Percentiles rank a stretch among this genome's conserved stretches.
Conservation (phyloP, 2,797 vertebrate genomes). For the Falco cherrug region DNA sequence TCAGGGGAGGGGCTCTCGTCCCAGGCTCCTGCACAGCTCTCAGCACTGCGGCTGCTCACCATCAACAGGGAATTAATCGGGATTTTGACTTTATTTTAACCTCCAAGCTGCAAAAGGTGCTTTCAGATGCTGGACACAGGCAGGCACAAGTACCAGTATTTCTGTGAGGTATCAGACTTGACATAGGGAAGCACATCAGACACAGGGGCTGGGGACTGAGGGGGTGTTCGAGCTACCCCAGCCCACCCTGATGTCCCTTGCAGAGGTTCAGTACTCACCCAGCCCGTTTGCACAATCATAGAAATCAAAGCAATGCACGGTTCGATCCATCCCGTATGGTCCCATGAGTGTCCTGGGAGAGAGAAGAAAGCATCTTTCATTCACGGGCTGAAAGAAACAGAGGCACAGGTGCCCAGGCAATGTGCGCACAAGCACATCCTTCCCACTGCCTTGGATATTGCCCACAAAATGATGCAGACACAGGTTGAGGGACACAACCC, state of each 20-base stretch:
- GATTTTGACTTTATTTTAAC: not conserved
- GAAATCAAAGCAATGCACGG: constrained; percentile 87
- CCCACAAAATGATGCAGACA: rapidly evolving
- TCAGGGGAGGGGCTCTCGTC: not conserved
- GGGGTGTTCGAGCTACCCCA: not conserved
- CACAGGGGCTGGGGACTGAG: rapidly evolving
- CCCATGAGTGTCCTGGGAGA: constrained; percentile 90
- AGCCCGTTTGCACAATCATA: constrained; percentile 88
- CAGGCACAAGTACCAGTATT: not conserved
- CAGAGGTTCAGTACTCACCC: constrained; percentile 72
- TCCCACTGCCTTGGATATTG: rapidly evolving
- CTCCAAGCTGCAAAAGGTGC: not conserved
- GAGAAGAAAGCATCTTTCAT: not conserved
- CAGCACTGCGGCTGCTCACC: not conserved
- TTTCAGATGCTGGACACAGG: rapidly evolving
- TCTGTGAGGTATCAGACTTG: not conserved
- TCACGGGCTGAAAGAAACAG: rapidly evolving
- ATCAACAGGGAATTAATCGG: not conserved
- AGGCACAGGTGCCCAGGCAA: not conserved
- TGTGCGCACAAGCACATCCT: rapidly evolving
- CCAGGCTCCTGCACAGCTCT: not conserved
- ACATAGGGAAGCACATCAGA: not conserved
- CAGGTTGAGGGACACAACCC: not conserved
- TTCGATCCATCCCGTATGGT: constrained; percentile 86
- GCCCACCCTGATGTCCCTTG: not conserved